A percentile compares a stretch with the other conserved stretches of the same genome.
Evolutionary conservation across 1,140 invertebrate species (phyloP).

Genomic region (Temnothorax curvispinosus): DNA sequence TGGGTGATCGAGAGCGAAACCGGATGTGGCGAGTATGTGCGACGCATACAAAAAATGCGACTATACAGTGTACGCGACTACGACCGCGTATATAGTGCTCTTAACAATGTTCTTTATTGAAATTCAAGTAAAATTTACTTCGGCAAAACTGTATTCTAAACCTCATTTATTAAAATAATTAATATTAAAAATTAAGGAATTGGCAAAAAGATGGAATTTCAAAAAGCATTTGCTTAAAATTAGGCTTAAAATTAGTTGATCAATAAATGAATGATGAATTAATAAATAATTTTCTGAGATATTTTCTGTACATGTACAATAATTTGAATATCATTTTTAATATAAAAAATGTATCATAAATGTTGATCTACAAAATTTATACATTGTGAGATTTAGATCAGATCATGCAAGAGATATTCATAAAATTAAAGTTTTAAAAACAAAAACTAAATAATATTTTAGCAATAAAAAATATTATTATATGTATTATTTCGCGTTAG

Average conservation of each 20-base stretch:
- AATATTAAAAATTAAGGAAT: background rate
- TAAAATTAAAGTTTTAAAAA: slow-evolving; percentile 4
- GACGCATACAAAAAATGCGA: background rate
- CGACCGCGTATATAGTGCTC: background rate
- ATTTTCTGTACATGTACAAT: background rate
- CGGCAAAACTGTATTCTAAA: background rate
- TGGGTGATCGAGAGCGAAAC: slow-evolving; percentile 56
- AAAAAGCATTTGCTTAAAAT: background rate
- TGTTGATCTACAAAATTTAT: background rate
- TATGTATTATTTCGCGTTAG: background rate
- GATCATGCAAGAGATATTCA: background rate
- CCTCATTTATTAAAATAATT: background rate
- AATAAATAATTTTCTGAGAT: background rate
- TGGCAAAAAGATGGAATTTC: background rate
- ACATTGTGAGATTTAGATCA: background rate
- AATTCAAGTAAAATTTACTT: background rate
- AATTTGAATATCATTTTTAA: background rate
- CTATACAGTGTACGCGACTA: background rate
- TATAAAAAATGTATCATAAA: background rate
- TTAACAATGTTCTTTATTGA: slow-evolving; percentile 6
- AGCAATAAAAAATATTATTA: background rate
- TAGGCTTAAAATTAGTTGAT: background rate
- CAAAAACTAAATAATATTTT: background rate
- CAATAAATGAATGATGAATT: background rate
- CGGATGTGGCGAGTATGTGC: slow-evolving; percentile 56